Conservation (phyloP, 2,797 vertebrate species). For the Amazona finschi region DNA sequence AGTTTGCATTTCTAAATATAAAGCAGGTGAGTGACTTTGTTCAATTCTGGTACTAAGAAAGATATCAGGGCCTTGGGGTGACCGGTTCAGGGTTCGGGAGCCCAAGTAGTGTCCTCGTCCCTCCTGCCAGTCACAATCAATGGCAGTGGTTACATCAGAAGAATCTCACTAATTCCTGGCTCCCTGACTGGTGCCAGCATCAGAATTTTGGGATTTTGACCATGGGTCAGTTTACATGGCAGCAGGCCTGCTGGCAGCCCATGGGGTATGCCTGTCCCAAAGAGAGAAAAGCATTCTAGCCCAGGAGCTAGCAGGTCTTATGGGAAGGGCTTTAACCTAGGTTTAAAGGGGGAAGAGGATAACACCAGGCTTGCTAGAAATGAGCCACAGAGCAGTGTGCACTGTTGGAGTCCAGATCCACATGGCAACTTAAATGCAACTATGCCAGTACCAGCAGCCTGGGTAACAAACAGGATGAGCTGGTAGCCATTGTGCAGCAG, state of each 20-base stretch:
- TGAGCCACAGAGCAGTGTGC: neutral
- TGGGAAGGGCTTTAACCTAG: neutral
- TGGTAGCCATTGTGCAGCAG: neutral
- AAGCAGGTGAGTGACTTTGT: neutral
- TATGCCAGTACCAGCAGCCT: neutral
- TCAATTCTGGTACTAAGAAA: neutral
- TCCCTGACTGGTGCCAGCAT: neutral
- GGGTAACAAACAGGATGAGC: neutral
- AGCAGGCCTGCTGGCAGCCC: neutral
- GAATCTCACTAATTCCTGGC: neutral
- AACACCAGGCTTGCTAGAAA: neutral
- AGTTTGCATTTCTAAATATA: neutral
- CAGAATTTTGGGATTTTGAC: neutral
- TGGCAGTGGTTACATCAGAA: neutral
- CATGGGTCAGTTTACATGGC: neutral
- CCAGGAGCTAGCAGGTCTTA: neutral
- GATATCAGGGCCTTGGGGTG: neutral
- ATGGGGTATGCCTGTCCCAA: neutral
- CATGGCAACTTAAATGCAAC: neutral
- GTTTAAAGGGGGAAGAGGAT: neutral
- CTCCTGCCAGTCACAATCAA: neutral
- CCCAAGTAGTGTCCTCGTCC: neutral
- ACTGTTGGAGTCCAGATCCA: neutral
- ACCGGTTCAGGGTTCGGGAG: neutral
- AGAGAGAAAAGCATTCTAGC: neutral